These are phyloP conservation scores for Aricia agestis DNA, from an alignment of 1,140 invertebrate species.

Conservation along the genomic window DNA sequence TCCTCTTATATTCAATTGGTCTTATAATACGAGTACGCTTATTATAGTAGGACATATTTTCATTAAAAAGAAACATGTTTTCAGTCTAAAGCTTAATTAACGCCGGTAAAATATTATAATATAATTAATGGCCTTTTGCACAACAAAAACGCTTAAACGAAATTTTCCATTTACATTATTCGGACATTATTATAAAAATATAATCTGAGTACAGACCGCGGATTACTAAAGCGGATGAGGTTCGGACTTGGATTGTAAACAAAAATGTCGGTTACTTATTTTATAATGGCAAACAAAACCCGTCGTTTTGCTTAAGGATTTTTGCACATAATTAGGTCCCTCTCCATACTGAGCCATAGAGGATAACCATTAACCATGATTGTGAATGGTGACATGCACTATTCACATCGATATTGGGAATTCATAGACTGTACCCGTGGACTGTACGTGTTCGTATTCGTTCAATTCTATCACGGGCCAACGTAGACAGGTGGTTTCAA, in stretches of 20 bases:
- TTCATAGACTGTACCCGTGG: no score
- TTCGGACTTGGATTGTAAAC: neutral
- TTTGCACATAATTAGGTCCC: neutral
- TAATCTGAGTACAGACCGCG: neutral
- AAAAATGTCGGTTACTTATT: neutral
- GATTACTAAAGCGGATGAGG: neutral
- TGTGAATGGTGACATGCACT: neutral
- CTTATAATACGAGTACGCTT: no score
- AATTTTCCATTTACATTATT: constrained; percentile 1
- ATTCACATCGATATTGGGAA: no score
- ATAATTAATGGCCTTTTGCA: neutral
- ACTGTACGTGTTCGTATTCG: no score
- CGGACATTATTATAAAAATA: neutral
- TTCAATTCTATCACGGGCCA: no score
- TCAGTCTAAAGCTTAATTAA: neutral
- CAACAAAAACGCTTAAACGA: neutral
- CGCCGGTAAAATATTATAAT: neutral
- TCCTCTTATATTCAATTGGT: no score
- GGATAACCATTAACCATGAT: no score
- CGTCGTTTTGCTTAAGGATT: neutral
- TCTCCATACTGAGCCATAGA: no score
- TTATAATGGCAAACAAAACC: neutral
- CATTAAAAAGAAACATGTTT: no score
- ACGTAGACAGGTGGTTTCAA: no score
- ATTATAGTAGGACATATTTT: no score